These are phyloP conservation scores for Trypoxylus dichotomus DNA, from an alignment of 1,140 invertebrate species.

Conservation along the genomic window DNA sequence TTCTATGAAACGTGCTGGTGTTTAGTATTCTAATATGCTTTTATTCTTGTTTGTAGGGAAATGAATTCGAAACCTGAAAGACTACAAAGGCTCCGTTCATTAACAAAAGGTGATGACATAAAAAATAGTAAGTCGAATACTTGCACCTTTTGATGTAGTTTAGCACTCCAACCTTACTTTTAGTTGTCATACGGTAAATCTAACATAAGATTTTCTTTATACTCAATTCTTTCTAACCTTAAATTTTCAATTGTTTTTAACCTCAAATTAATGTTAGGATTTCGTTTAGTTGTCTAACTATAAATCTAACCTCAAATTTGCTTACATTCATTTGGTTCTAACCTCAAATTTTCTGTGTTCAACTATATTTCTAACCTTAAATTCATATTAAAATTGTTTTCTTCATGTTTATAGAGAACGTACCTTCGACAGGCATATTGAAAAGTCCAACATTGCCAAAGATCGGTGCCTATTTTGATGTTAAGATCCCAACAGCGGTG, in stretches of 20 bases:
- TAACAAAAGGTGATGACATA: conserved; percentile 10
- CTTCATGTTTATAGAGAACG: conserved; percentile 37
- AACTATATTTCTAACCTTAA: no score
- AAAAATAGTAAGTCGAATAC: conserved; percentile 18
- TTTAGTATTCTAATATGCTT: background rate
- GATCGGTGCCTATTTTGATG: conserved; percentile 42
- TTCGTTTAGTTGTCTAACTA: no score
- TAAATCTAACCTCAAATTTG: no score
- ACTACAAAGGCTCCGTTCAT: conserved; percentile 21
- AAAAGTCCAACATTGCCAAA: conserved; percentile 39
- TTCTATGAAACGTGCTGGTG: background rate
- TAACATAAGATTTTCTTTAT: no score
- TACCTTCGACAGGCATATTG: conserved; percentile 45
- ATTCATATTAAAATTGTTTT: background rate
- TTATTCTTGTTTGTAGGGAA: background rate
- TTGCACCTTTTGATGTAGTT: background rate
- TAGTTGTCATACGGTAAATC: no score
- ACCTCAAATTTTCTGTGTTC: no score
- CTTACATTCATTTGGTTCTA: no score
- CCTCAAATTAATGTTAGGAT: no score
- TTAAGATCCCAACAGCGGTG: conserved; percentile 48
- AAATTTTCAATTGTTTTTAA: no score
- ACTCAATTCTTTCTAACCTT: no score
- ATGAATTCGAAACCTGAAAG: conserved; percentile 6
- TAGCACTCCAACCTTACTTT: no score